phyloP scores from a whole-genome alignment of 1,140 invertebrate genomes.

The Monomorium pharaonis region DNA sequence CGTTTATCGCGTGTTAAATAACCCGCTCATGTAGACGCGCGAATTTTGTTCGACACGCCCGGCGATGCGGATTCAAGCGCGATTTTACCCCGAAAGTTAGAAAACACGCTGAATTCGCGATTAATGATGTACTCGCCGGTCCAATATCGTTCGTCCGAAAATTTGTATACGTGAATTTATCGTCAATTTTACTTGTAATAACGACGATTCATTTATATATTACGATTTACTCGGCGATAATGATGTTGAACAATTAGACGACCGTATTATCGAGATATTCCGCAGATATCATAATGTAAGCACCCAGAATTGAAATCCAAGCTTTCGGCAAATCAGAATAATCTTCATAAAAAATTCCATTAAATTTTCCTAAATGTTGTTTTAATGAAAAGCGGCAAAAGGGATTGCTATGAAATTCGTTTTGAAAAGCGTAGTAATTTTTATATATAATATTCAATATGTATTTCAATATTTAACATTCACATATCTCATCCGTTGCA shows the following conservation, averaged over 20 bases:
- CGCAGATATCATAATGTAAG: background rate
- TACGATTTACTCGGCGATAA: background rate
- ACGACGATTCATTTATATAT: background rate
- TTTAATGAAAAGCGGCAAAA: background rate
- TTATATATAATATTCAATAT: background rate
- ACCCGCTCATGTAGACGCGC: too few species aligned
- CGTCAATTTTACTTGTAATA: background rate
- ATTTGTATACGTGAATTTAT: background rate
- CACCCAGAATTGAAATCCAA: background rate
- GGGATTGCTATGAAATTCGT: background rate
- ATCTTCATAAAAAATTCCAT: conserved; percentile 7
- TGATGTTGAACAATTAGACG: background rate
- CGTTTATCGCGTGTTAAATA: background rate
- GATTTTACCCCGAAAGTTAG: background rate
- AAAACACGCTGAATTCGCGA: background rate
- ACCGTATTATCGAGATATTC: background rate
- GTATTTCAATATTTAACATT: background rate
- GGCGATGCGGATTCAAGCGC: background rate
- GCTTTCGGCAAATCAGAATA: background rate
- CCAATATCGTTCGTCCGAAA: background rate
- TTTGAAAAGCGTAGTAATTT: background rate
- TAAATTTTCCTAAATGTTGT: conserved; percentile 15
- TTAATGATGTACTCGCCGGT: background rate
- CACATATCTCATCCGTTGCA: background rate
- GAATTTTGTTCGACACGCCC: conserved; percentile 15